These are phyloP conservation scores for Pecten maximus DNA, from an alignment of 2,888 invertebrate species.

Conservation along the genomic window DNA sequence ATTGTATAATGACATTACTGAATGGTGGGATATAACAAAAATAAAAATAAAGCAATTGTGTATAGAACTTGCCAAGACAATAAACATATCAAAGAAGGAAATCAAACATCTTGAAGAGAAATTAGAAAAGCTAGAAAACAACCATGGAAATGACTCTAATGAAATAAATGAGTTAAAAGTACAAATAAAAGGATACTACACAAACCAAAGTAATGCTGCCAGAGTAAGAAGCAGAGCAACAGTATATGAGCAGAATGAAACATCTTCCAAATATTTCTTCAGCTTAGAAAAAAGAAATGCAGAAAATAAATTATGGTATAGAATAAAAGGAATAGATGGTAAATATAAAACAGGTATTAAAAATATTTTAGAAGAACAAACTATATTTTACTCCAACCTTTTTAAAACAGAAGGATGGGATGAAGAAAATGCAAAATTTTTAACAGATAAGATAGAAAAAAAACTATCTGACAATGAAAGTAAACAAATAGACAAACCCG, in stretches of 20 bases:
- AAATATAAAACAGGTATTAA: not conserved
- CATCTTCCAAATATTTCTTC: no score
- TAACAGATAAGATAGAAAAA: not conserved
- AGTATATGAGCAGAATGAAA: no score
- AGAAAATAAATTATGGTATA: not conserved
- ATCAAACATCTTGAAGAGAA: not conserved
- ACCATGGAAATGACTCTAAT: not conserved
- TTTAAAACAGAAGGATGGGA: not conserved
- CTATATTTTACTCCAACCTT: not conserved
- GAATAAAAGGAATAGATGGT: not conserved
- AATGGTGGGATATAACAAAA: not conserved
- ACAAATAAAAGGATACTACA: not conserved
- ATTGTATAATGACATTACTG: not conserved
- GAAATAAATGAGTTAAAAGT: not conserved
- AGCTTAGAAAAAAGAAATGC: not conserved
- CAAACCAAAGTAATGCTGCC: not conserved
- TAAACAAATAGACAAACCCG: not conserved
- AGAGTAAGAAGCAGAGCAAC: not conserved
- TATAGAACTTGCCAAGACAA: not conserved
- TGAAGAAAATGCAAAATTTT: not conserved
- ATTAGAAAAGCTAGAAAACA: not conserved
- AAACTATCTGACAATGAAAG: not conserved
- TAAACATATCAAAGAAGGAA: not conserved
- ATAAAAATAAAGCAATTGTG: not conserved
- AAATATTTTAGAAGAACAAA: not conserved